Evolutionary conservation across 2,113 vertebrate genomes (phyloP), one percentile per base, ranked within the genome.

Genomic region (Pseudonaja textilis): DNA sequence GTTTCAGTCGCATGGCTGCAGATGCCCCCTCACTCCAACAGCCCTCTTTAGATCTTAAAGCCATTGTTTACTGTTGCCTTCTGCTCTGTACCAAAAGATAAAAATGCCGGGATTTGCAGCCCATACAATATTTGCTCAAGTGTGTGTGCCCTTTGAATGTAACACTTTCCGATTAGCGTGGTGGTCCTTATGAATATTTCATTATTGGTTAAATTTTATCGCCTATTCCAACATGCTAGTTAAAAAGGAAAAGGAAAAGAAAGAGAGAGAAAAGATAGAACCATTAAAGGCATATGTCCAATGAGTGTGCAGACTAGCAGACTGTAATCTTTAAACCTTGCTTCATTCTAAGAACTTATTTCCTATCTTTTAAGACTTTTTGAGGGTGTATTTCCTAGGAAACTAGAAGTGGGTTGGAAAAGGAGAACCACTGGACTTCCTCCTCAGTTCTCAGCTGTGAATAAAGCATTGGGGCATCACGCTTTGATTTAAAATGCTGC

Each of bases 101-200:
- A 9, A 42, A 42, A 89, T 25, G 4, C 94, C 93, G 85, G 91
- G 91, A 29, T 69, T 3, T 3, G 90, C 90, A 81, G 93, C 3
- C 1, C 34, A 39, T 94, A 81, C 86, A 81, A 1, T 42, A 81
- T 81, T 39, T 81, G 74, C 74, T 81, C 94, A 88, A 95, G 94
- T 93, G 59, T 50, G 59, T 50, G 50, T 26, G 22, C 20, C 26
- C 64, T 47, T 69, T 91, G 93, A 95, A 87, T 93, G 93, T 64
- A 97, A 96, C 61, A 42, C 93, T 92, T 96, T 94, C 94, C 55
- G 94, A 96, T 95, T 74, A 89, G 95, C 16, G 74, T 42, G 64
- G 95, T 95, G 94, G 91, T 96, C 91, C 93, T 96, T 93, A 94
- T 96, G 96, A 96, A 96, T 96, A 96, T 93, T 95, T 96, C 96